phyloP scores from a whole-genome alignment of 2,888 invertebrate species.

The Melitaea athalia region DNA sequence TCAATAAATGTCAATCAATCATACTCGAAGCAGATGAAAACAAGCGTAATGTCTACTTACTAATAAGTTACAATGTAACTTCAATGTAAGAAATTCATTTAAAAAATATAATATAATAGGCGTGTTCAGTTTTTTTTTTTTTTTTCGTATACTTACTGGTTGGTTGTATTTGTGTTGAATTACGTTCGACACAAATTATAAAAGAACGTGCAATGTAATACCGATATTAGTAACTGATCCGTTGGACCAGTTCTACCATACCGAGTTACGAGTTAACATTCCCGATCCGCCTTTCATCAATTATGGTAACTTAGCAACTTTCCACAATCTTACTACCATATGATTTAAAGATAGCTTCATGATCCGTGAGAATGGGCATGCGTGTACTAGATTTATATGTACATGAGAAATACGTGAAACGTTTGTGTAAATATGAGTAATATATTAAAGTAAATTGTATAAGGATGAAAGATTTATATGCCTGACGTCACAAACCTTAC shows the following conservation, averaged over 20 bases:
- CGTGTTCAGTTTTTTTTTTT: too few species aligned
- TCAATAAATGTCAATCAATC: too few species aligned
- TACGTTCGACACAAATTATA: slow-evolving; percentile 32
- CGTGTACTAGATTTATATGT: background rate
- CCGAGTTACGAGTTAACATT: slow-evolving; percentile 14
- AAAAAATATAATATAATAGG: too few species aligned
- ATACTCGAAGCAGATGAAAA: too few species aligned
- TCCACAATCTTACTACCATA: slow-evolving; percentile 23
- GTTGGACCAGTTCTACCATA: slow-evolving; percentile 24
- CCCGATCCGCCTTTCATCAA: slow-evolving; percentile 11
- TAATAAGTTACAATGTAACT: too few species aligned
- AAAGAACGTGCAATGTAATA: slow-evolving; percentile 25
- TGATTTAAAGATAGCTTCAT: slow-evolving; percentile 14
- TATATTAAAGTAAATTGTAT: too few species aligned
- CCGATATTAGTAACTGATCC: slow-evolving; percentile 34
- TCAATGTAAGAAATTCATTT: too few species aligned
- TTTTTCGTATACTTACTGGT: background rate
- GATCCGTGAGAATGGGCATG: slow-evolving; percentile 23
- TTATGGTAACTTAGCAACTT: slow-evolving; percentile 29
- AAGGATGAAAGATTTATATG: too few species aligned
- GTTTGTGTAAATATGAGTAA: too few species aligned
- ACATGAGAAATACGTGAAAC: too few species aligned
- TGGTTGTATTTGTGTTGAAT: slow-evolving; percentile 12
- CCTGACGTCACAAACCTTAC: too few species aligned
- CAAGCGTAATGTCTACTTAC: too few species aligned